Base-by-base conservation (phyloP, 2,797 vertebrate genomes). In the Lepilemur septentrionalis region DNA sequence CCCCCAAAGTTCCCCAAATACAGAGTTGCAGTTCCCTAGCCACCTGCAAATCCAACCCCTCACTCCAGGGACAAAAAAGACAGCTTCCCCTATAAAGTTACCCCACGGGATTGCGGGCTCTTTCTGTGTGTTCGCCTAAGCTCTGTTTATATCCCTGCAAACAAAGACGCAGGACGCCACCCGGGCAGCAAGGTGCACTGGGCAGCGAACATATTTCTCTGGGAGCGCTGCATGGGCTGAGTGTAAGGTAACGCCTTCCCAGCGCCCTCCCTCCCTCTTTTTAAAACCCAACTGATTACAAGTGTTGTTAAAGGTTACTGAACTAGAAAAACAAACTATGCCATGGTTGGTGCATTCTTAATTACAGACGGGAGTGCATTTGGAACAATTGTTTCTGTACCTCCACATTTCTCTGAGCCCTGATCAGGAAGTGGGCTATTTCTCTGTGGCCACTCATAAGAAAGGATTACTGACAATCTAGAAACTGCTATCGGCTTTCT, bases 401-500 rank as follows among this genome's bases (percentile, higher is more conserved):
- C 67, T 73, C 55, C 10, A 50, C 13, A 17, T 1, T 1, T 78
- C 83, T 2, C 73, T 0, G 78, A n/a, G 80, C 57, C 89, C 73
- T 41, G 35, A 65, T 38, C 76, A 95, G 82, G 85, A 98, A 97
- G 78, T 81, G 35, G 73, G 4, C 5, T 43, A 48, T 23, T 59
- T 79, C 35, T 93, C 57, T 79, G 55, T 1, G 13, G 43, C 48
- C 55, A 46, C 57, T 80, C 8, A 67, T 63, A 97, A 78, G 38
- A 95, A 97, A 81, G 70, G 94, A 97, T 96, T 94, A 96, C 91
- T 73, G 92, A 87, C 85, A 89, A 63, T 52, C 90, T 72, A 48
- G 65, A 84, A 93, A 85, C 76, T 81, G 90, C 94, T 73, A n/a
- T 81, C 79, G 28, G 82, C 90, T 98, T 93, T 96, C 95, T 87